Percentiles rank a stretch among this genome's conserved stretches.
These are phyloP conservation scores for Enteromius thamalakanensis DNA, from an alignment of 2,797 vertebrate genomes.

Conservation along the genomic window DNA sequence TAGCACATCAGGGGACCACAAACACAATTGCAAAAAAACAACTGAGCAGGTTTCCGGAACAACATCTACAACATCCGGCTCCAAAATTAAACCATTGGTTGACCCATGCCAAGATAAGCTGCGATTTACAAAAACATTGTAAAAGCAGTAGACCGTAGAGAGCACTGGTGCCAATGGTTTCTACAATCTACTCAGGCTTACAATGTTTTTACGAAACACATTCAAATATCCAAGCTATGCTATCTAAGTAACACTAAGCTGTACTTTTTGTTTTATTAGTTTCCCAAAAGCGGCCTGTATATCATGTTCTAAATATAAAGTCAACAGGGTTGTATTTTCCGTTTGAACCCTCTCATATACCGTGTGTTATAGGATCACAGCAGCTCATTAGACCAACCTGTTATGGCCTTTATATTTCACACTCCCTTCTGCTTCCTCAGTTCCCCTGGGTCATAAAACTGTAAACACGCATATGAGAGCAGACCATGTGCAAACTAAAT, in stretches of 20 bases:
- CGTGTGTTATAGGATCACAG: slow-evolving; percentile 51
- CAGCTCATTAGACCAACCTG: slow-evolving; percentile 52
- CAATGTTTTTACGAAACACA: not conserved
- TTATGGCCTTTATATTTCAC: slow-evolving; percentile 52
- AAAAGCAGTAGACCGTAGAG: not conserved
- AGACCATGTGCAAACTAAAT: slow-evolving; percentile 57
- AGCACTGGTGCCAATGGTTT: not conserved
- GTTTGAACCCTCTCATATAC: slow-evolving; percentile 35
- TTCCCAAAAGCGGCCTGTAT: not conserved
- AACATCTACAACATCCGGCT: not conserved
- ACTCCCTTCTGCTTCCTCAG: slow-evolving; percentile 36
- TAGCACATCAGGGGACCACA: not conserved
- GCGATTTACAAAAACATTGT: not conserved
- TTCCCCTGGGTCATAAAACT: slow-evolving; percentile 55
- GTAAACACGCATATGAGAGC: slow-evolving; percentile 52
- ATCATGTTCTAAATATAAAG: slow-evolving; percentile 34
- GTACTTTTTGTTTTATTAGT: slow-evolving; percentile 28
- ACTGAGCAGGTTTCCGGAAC: not conserved
- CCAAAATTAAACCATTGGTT: not conserved
- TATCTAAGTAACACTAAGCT: slow-evolving; percentile 15
- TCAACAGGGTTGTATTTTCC: slow-evolving; percentile 19
- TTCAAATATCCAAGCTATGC: not conserved
- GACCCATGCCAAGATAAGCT: not conserved
- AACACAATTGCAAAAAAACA: not conserved
- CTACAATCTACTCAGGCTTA: not conserved